Evolutionary conservation across 2,888 invertebrate species (phyloP), one percentile per base, ranked within the genome.

Genomic region (Drosophila birchii): DNA sequence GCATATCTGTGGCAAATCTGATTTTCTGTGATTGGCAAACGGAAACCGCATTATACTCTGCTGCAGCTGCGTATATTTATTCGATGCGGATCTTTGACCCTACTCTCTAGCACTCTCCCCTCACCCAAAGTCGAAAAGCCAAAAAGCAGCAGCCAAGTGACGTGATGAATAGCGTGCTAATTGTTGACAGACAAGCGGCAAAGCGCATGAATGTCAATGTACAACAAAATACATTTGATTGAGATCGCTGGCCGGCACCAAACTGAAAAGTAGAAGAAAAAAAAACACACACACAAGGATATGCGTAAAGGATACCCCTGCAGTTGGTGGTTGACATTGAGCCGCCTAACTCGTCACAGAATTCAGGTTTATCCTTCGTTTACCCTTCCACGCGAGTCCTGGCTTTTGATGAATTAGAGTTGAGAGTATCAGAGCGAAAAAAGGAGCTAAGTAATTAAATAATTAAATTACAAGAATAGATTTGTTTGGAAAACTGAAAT

Each of bases 101-200:
- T 71, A 11, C 55, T 41, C 64, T 49, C 14, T 12, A 0, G 12
- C 4, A 2, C 14, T 18, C 12, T 34, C 20, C 34, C 34, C 11
- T 34, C 34, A 16, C 71, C 61, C 68, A 76, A 45, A 78, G 79
- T 79, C 71, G 44, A 61, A 54, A 51, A 61, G 70, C 66, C 68
- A 53, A 59, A 69, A 44, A 73, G 75, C 78, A 76, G 76, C 75
- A 76, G 75, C 75, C 77, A 78, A 79, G 78, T 76, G 80, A 63
- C 79, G 80, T 90, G 91, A 91, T 91, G 91, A 91, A 91, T 91
- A 91, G 92, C 88, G 91, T 91, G 92, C 92, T 91, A 91, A 91
- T 91, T 91, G 91, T 81, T 90, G 90, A 90, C 90, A 91, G 90
- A 84, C 88, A 88, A 73, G 82, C 85, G 86, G 81, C 67, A 76